Evolutionary conservation across 2,113 vertebrate genomes (phyloP), one percentile per base, ranked within the genome.

Genomic region (Sapayoa aenigma): DNA sequence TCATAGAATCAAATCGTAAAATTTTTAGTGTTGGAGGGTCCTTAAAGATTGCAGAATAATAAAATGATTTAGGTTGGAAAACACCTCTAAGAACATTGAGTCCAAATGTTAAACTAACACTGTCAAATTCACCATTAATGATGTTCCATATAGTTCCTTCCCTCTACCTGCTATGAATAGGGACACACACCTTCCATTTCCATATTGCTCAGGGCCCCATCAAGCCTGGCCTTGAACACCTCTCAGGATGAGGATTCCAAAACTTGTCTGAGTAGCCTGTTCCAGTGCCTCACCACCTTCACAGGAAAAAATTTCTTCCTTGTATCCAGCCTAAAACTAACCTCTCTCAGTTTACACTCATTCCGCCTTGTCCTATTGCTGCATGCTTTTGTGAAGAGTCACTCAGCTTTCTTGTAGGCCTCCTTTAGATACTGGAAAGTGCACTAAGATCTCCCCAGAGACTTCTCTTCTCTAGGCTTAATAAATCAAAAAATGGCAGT

Each of bases 1-100:
- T 28, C 1, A 0, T 20, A n/a, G 15, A 69, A 28, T 39, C 8
- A 5, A 53, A 46, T 41, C 33, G 21, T 33, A 28, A 9, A 23
- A 37, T 23, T 6, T 3, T 59, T 59, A 24, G 11, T 21, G 6
- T 44, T 59, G 10, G 21, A 42, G 9, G 5, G 25, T 80, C 42
- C 50, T 72, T 68, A 33, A 52, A 44, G 11, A 68, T 37, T 18
- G 33, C 3, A 18, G 44, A 67, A 30, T 42, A 13, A 21, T 59
- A 37, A 31, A 69, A 69, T n/a, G 12, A 62, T 37, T n/a, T 46
- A 28, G 15, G 9, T 20, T 50, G 8, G 44, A 67, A 81, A 59
- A 46, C 5, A 9, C 3, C 73, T 56, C 42, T 37, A 44, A 37
- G 18, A 20, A 50, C 22, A 58, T 33, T 66, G 33, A 37, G 18